Evolutionary conservation across 2,797 vertebrate genomes (phyloP), one percentile per base, ranked within the genome.

Genomic region (Clarias laeviceps): DNA sequence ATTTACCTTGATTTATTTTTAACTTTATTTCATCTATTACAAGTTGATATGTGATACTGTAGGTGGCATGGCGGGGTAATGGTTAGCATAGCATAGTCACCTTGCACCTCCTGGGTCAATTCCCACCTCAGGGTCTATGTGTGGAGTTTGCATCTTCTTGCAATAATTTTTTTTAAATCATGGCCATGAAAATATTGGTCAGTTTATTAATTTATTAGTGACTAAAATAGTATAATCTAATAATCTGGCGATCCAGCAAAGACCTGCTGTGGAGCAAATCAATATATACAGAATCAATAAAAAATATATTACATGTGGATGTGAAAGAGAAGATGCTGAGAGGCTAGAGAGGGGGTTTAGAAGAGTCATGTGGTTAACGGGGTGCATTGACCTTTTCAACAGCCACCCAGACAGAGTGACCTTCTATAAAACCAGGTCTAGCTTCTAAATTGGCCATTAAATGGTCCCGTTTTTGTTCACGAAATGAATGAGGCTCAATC

Each of bases 391-490:
- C 54, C 54, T 59, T 59, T 59, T 77, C 73, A 77, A 20, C n/a
- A 76, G 72, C 15, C 50, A 56, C n/a, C 18, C 73, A 77, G 54
- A 57, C 54, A 59, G 54, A 32, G 27, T 77, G 54, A 77, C 54
- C 73, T 77, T 77, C 73, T 77, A 77, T 32, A 57, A 29, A 77
- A 77, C 27, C 8, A 22, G 29, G 73, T 77, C 73, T 34, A 57
- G 27, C 4, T 57, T 57, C 73, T 4, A 77, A 77, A 77, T 77
- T 77, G 54, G 73, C 73, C 27, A 59, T 57, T 77, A 77, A 57
- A 57, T 77, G 27, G 18, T 77, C 50, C 27, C 29, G 72, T 54
- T 74, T 54, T 74, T 73, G 45, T 74, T 57, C 4, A 57, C 11
- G 45, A 34, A 20, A 29, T 77, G 9, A 18, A 59, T 57, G 54